Conservation (phyloP, 2,113 vertebrate species). For the Centropus bengalensis region DNA sequence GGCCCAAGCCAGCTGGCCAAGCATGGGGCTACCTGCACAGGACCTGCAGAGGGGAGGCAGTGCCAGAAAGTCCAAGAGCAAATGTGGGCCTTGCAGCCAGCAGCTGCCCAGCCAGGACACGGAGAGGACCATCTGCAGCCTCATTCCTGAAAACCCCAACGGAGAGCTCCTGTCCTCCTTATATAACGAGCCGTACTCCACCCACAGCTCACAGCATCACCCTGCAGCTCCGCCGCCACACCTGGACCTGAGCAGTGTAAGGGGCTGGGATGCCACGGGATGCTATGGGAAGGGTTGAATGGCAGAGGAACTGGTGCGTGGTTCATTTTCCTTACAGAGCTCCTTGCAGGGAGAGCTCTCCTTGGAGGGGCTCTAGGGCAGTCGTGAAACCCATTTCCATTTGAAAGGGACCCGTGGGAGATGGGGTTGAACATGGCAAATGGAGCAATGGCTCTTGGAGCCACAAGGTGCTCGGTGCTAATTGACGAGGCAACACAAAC, state of each 20-base stretch:
- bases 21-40: neutral
- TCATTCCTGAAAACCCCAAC: neutral
- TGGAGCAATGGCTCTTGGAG: neutral
- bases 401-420: neutral
- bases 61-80: conserved; percentile 77
- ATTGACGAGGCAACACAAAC: neutral
- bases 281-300: neutral
- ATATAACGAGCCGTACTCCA: conserved; percentile 82
- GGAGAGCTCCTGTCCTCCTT: conserved; percentile 65
- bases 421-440: neutral
- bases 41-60: conserved; percentile 77
- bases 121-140: neutral
- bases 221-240: neutral
- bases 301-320: neutral
- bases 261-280: neutral
- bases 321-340: neutral
- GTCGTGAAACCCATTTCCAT: rapidly evolving
- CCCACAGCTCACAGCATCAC: neutral
- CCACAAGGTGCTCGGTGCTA: neutral
- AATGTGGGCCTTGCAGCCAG: conserved; percentile 41
- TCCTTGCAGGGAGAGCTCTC: neutral
- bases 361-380: neutral
- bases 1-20: neutral
- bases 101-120: conserved; percentile 41
- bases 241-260: conserved; percentile 63